Conservation (phyloP, 2,113 vertebrate species). For the Oncorhynchus tshawytscha region DNA sequence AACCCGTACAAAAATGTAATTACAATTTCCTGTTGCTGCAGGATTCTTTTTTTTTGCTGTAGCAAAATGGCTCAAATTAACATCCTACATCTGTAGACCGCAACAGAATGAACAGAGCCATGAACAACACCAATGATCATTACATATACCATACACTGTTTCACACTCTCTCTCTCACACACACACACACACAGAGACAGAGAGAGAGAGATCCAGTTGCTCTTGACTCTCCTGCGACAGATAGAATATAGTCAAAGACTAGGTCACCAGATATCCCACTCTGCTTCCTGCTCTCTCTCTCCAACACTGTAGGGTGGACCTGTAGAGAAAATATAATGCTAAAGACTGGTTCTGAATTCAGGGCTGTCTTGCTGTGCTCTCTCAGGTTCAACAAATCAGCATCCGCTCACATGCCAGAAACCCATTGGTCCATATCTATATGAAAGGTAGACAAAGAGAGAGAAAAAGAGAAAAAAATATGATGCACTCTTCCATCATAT, state of each 20-base stretch:
- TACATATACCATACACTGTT: not conserved
- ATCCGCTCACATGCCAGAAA: constrained; percentile 66
- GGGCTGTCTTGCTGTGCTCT: constrained; percentile 56
- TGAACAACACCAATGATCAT: not conserved
- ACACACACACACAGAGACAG: no score
- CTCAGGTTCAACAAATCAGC: constrained; percentile 69
- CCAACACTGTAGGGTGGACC: constrained; percentile 10
- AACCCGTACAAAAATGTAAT: no score
- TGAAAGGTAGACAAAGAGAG: constrained; percentile 31
- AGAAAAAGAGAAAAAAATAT: not conserved
- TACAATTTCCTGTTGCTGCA: no score
- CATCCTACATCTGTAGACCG: not conserved
- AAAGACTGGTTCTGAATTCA: constrained; percentile 40
- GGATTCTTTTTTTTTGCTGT: no score
- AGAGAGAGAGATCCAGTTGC: constrained; percentile 26
- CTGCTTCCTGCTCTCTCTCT: constrained; percentile 11
- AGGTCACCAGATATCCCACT: constrained; percentile 41
- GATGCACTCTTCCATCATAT: not conserved
- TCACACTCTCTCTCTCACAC: not conserved
- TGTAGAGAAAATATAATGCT: constrained; percentile 36
- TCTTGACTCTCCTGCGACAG: constrained; percentile 34
- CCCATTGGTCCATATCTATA: constrained; percentile 47
- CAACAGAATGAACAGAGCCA: not conserved
- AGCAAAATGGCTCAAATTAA: no score
- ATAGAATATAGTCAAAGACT: constrained; percentile 50